Evolutionary conservation across 2,113 vertebrate genomes (phyloP).

Genomic region (Leptocoma aspasia): DNA sequence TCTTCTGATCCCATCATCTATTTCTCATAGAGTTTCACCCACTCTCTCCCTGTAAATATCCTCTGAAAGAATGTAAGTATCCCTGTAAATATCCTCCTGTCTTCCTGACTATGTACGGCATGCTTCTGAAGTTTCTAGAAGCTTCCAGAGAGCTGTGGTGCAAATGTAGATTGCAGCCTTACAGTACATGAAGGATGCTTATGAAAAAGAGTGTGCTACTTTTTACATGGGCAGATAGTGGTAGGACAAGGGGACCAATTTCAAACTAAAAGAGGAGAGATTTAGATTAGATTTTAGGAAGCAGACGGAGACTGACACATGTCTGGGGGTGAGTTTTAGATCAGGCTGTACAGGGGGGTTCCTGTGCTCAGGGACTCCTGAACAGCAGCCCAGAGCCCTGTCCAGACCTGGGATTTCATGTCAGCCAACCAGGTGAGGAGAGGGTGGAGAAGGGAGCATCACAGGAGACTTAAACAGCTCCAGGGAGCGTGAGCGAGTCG

Average conservation of each 20-base stretch:
- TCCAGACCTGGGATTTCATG: background rate
- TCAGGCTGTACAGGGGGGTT: background rate
- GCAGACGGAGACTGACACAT: too few relatives aligned
- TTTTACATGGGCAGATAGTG: background rate
- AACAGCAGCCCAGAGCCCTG: background rate
- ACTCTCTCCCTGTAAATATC: background rate
- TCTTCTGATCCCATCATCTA: background rate
- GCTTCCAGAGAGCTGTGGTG: background rate
- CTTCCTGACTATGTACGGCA: background rate
- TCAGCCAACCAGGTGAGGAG: background rate
- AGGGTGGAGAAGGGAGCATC: background rate
- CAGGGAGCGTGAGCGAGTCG: accelerated
- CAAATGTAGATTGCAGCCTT: background rate
- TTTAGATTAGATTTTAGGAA: background rate
- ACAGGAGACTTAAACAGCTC: background rate
- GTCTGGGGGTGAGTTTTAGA: background rate
- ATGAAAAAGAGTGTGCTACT: background rate
- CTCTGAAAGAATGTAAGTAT: background rate
- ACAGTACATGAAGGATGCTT: background rate
- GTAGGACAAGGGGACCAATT: background rate
- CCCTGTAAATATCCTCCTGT: background rate
- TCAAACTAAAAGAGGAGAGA: background rate
- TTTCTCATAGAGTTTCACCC: background rate
- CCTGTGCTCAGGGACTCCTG: background rate
- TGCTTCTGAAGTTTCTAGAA: background rate